Percentiles rank a stretch among this genome's conserved stretches.
Conservation (phyloP, 2,888 invertebrate genomes). For the Pristionchus arcanus region DNA sequence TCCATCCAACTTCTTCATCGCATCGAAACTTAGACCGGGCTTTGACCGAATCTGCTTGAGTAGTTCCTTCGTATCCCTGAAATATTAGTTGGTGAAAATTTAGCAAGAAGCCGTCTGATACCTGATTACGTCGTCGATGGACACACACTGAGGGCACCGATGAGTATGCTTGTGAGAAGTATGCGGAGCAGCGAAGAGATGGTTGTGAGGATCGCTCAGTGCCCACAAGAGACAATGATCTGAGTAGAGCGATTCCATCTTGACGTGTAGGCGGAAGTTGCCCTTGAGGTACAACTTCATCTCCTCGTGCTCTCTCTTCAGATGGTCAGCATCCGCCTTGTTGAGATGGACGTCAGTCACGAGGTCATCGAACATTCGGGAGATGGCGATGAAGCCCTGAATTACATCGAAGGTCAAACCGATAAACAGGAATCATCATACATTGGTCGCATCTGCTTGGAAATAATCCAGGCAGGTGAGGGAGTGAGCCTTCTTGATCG, state of each 20-base stretch:
- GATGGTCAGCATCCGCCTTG: background rate
- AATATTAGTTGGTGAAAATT: background rate
- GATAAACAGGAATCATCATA: too few species aligned
- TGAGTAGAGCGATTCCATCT: background rate
- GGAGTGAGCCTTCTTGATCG: background rate
- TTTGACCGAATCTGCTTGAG: background rate
- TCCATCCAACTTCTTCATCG: background rate
- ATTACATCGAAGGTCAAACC: too few species aligned
- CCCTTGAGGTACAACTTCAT: background rate
- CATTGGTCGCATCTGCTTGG: background rate
- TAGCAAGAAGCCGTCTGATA: background rate
- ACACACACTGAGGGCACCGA: background rate
- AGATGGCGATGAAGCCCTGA: background rate
- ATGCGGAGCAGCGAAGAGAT: background rate
- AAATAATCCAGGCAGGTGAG: background rate
- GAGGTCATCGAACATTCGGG: background rate
- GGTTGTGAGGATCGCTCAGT: background rate
- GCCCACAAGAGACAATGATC: background rate
- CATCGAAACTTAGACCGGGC: background rate
- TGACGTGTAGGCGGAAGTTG: background rate
- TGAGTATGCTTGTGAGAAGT: background rate
- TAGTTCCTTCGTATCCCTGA: background rate
- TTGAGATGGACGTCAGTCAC: background rate
- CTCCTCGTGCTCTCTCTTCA: background rate
- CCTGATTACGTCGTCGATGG: background rate